Percentiles rank a stretch among this genome's conserved stretches.
Evolutionary conservation across 2,888 invertebrate species (phyloP).

Genomic region (Chaitophorus viminalis): DNA sequence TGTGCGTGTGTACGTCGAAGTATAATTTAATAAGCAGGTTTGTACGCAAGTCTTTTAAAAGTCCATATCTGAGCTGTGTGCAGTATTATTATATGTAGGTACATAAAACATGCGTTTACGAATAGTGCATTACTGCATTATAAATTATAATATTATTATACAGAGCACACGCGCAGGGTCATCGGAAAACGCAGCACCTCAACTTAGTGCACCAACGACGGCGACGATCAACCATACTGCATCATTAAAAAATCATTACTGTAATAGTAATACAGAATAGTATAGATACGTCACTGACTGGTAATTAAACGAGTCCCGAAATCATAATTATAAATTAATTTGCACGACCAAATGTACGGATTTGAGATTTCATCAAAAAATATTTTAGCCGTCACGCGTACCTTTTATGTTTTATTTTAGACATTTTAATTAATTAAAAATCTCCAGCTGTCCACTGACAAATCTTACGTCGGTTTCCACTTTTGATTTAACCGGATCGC

Average conservation of each 20-base stretch:
- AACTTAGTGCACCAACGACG: too few species aligned
- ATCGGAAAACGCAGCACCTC: not conserved
- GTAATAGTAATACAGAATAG: not conserved
- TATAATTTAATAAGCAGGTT: too few species aligned
- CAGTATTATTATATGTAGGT: not conserved
- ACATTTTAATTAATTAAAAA: not conserved
- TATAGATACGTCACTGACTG: not conserved
- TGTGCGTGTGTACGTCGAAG: too few species aligned
- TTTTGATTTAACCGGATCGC: not conserved
- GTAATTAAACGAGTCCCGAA: not conserved
- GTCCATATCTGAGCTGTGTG: too few species aligned
- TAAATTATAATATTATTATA: not conserved
- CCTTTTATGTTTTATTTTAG: not conserved
- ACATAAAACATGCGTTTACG: not conserved
- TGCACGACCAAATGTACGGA: not conserved
- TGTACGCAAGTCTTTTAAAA: too few species aligned
- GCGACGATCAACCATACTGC: not conserved
- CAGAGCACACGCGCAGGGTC: not conserved
- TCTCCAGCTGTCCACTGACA: not conserved
- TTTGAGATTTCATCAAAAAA: not conserved
- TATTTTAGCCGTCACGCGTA: not conserved
- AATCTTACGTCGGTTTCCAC: not conserved
- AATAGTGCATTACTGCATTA: not conserved
- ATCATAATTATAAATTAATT: not conserved
- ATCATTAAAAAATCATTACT: slow-evolving; percentile 35